These are phyloP conservation scores for Pogonognathellus flavescens DNA, from an alignment of 1,140 invertebrate genomes.

Conservation along the genomic window DNA sequence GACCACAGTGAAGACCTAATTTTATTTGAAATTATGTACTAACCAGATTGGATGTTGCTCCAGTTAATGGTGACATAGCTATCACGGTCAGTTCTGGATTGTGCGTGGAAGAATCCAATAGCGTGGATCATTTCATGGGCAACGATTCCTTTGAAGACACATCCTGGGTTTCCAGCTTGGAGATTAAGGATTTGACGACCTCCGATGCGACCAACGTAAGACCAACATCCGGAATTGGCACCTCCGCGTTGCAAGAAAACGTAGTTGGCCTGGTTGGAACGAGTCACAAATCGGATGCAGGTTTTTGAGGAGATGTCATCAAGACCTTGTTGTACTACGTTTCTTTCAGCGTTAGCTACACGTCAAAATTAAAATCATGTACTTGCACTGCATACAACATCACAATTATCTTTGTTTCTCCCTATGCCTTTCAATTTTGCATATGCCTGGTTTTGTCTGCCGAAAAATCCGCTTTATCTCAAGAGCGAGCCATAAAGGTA, in stretches of 20 bases:
- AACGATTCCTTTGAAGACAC: conserved; percentile 72
- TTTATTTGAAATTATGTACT: conserved; percentile 26
- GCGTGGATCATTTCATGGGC: conserved; percentile 79
- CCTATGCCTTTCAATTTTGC: too few species aligned
- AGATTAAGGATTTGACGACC: conserved; percentile 76
- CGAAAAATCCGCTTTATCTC: too few species aligned
- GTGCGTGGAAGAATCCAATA: conserved; percentile 79
- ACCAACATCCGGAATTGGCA: conserved; percentile 72
- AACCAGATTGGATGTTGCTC: conserved; percentile 76
- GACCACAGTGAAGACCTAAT: background rate
- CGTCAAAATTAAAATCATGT: background rate
- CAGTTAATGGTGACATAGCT: conserved; percentile 76
- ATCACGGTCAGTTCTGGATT: conserved; percentile 78
- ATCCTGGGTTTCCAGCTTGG: conserved; percentile 70
- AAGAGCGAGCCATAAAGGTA: too few species aligned
- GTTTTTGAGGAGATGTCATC: conserved; percentile 74
- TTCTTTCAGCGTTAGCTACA: conserved; percentile 44
- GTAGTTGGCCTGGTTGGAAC: conserved; percentile 73
- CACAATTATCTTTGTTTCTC: too few species aligned
- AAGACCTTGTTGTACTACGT: conserved; percentile 66
- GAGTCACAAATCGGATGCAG: conserved; percentile 75
- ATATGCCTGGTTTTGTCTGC: too few species aligned
- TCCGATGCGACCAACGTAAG: conserved; percentile 72
- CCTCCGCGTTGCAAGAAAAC: conserved; percentile 68
- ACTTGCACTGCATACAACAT: too few species aligned